Evolutionary conservation across 1,140 invertebrate genomes (phyloP).

Genomic region (Galleria mellonella): DNA sequence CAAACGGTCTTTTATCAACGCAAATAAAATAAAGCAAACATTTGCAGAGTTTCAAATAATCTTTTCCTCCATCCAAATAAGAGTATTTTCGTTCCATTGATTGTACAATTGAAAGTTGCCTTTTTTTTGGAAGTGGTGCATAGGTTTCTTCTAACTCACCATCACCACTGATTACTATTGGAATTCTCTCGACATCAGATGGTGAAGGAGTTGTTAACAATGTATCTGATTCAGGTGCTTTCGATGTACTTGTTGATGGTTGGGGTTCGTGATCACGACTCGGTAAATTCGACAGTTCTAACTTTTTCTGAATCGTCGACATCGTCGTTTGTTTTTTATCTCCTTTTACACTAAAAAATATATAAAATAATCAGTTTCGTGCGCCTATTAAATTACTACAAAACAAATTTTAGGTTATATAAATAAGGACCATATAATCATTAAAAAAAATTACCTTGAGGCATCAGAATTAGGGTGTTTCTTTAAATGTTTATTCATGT

Average conservation of each 20-base stretch:
- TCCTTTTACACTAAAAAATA: conserved; percentile 8
- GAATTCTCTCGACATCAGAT: conserved; percentile 5
- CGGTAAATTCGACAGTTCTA: neutral
- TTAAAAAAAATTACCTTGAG: conserved; percentile 5
- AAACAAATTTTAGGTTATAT: conserved; percentile 4
- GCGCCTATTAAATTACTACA: neutral
- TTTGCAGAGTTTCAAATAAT: conserved; percentile 6
- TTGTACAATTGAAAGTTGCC: conserved; percentile 7
- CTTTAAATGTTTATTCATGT: conserved; percentile 12
- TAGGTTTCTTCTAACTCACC: conserved; percentile 3
- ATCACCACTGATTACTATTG: neutral
- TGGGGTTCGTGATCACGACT: conserved; percentile 1
- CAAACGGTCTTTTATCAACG: conserved; percentile 18
- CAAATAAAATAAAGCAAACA: conserved; percentile 11
- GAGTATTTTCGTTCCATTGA: conserved; percentile 9
- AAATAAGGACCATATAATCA: conserved; percentile 3
- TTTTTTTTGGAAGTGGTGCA: conserved; percentile 7
- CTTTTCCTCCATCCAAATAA: conserved; percentile 7
- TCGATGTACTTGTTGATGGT: conserved; percentile 3
- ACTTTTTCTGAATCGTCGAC: conserved; percentile 1
- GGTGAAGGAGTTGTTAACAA: neutral
- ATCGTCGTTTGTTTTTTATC: conserved; percentile 5
- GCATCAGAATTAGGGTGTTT: neutral
- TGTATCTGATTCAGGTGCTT: neutral
- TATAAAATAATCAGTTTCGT: neutral